Conservation (phyloP, 1,140 invertebrate species). For the Chionoecetes opilio region DNA sequence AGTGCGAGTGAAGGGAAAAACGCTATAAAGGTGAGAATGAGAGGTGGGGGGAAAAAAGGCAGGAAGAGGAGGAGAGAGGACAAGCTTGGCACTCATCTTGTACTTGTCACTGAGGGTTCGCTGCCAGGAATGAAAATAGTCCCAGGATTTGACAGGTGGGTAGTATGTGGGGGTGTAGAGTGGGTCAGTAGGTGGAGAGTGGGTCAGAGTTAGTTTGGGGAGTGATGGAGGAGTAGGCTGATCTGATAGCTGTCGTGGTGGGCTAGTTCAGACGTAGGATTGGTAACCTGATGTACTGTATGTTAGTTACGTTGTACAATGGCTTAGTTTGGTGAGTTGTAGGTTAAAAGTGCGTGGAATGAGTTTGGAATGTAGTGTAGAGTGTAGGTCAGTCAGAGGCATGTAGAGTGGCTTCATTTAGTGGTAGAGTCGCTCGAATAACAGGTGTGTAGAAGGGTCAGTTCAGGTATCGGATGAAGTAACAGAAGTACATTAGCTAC, state of each 20-base stretch:
- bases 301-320: no score
- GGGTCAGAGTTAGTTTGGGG: no score
- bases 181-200: background rate
- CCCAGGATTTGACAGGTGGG: conserved; percentile 48
- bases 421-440: no score
- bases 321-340: no score
- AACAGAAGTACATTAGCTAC: no score
- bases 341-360: background rate
- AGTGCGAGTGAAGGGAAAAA: background rate
- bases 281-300: no score
- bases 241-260: no score
- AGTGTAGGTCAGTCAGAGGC: no score
- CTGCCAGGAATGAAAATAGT: conserved; percentile 48
- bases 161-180: background rate
- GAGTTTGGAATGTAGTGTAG: background rate
- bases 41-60: background rate
- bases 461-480: no score
- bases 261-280: no score
- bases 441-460: no score
- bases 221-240: no score
- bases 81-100: conserved; percentile 28
- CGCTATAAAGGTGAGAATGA: background rate
- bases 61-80: background rate
- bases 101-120: background rate
- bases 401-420: background rate